Evolutionary conservation across 1,140 invertebrate genomes (phyloP), one percentile per base, ranked within the genome.

Genomic region (Zophobas morio): DNA sequence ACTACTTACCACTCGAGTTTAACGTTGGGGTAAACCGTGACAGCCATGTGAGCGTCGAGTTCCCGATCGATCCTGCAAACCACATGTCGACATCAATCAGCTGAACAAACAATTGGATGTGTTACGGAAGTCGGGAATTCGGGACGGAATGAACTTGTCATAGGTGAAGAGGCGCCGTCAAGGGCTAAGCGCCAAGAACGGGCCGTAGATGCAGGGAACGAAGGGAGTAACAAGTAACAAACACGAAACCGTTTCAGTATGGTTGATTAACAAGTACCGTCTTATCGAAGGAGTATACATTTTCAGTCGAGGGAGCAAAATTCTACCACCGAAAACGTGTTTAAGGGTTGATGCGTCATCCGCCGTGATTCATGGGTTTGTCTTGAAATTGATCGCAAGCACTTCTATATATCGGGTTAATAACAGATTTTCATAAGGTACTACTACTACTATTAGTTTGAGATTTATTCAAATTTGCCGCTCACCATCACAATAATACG

Each of bases 11-110:
- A 78, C 47, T 78, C 74, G 57, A 78, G 77, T 75, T 78, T 75
- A 66, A 78, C 74, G 73, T 78, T 78, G 51, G 77, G 66, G 74
- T 78, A 78, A 75, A 78, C 77, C 51, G 73, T 78, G 73, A 78
- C 77, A 75, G 77, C 77, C 77, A 78, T 78, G 32, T 75, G 53
- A 78, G 53, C 60, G 63, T 42, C 35, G 77, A 74, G 60, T 75
- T 71, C 74, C 66, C 51, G 51, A 75, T 75, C 77, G 71, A 74
- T 56, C 71, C 71, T 56, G 71, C 20, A 74, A 74, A 74, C 49
- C 71, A 72, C 70, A 72, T 51, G 56, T 39, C 74, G 57, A 60
- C 74, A 75, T 75, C 74, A 75, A 75, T 75, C 74, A 75, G 74
- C 56, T 47, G 74, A 75, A 75, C 74, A 66, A 66, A 66, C 60